phyloP scores from a whole-genome alignment of 2,113 vertebrate species.

The Lonchura striata region DNA sequence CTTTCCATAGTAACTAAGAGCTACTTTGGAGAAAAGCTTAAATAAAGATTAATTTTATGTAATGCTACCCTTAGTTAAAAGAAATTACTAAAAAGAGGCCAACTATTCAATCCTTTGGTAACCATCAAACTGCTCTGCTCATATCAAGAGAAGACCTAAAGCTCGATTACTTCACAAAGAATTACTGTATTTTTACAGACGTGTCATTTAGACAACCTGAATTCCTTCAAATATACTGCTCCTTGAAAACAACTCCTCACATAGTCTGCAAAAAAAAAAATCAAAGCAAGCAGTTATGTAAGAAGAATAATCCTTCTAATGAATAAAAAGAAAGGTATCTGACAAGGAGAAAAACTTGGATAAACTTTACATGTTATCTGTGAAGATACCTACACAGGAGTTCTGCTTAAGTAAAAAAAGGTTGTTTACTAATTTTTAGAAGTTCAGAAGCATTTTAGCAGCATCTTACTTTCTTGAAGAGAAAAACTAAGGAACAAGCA shows the following conservation, averaged over 20 bases:
- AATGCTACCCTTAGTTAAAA: slow-evolving; percentile 4
- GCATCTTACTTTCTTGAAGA: not conserved
- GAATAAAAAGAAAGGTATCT: not conserved
- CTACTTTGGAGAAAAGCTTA: not conserved
- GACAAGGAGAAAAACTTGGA: not conserved
- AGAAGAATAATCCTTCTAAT: not conserved
- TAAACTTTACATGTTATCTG: not conserved
- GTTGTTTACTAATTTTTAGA: not conserved
- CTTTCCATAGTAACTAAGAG: not conserved
- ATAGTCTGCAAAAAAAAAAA: not conserved
- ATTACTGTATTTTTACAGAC: not conserved
- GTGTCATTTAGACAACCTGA: not conserved
- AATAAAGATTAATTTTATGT: not conserved
- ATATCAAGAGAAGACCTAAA: slow-evolving; percentile 10
- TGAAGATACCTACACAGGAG: not conserved
- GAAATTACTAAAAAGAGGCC: not conserved
- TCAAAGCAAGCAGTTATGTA: not conserved
- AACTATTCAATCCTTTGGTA: not conserved
- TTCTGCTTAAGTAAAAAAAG: not conserved
- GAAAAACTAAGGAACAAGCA: not conserved
- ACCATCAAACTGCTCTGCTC: not conserved
- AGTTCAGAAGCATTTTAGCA: not conserved
- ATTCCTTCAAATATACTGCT: not conserved
- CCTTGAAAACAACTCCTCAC: slow-evolving; percentile 15
- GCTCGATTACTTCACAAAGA: not conserved